Evolutionary conservation across 2,113 vertebrate genomes (phyloP).

Genomic region (Rattus rattus): DNA sequence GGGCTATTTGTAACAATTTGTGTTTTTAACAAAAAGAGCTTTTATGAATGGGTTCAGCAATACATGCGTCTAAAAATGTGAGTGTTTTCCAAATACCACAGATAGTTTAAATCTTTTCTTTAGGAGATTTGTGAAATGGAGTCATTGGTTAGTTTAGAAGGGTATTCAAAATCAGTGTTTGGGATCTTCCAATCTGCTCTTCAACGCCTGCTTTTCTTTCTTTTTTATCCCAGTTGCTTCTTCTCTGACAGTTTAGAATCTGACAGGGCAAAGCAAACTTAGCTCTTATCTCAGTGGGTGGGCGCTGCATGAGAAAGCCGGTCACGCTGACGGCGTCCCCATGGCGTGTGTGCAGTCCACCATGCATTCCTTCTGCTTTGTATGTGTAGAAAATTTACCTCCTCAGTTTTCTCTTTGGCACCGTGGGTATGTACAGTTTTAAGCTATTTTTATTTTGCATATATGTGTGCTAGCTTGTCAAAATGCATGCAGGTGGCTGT

Average conservation of each 20-base stretch:
- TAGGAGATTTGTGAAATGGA: background rate
- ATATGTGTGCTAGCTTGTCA: background rate
- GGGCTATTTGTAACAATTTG: background rate
- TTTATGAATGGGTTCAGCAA: slow-evolving; percentile 44
- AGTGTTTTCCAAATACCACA: slow-evolving; percentile 66
- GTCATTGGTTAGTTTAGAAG: slow-evolving; percentile 30
- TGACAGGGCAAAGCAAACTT: slow-evolving; percentile 37
- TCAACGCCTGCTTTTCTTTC: background rate
- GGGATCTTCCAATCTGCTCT: background rate
- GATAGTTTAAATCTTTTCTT: slow-evolving; percentile 52
- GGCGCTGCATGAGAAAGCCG: background rate
- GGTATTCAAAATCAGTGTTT: background rate
- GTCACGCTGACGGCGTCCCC: background rate
- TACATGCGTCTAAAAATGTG: slow-evolving; percentile 56
- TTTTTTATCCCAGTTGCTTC: background rate
- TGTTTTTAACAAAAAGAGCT: slow-evolving; percentile 44
- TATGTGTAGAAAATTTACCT: background rate
- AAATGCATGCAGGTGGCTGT: too few relatives aligned
- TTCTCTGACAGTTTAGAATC: slow-evolving; percentile 40
- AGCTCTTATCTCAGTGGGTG: slow-evolving; percentile 15
- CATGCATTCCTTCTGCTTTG: background rate
- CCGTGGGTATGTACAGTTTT: background rate
- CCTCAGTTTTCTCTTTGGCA: background rate
- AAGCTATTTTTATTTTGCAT: background rate
- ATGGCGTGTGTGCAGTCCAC: background rate